A percentile compares a stretch with the other conserved stretches of the same genome.
These are phyloP conservation scores for Glareola pratincola DNA, from an alignment of 2,113 vertebrate species.

Conservation along the genomic window DNA sequence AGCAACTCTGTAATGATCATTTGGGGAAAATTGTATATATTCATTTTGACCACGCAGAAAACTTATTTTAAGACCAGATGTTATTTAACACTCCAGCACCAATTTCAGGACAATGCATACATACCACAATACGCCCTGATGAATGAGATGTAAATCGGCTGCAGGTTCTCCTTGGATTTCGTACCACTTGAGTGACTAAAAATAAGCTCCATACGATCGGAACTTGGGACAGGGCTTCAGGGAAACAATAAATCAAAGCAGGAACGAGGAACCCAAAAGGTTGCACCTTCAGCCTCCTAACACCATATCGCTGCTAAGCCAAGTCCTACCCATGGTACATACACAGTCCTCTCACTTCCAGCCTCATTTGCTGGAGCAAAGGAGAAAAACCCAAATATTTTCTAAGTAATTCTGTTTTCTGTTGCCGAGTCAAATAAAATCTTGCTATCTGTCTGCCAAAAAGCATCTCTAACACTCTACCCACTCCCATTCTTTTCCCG, in stretches of 20 bases:
- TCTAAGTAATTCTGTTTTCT: background rate
- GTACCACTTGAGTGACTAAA: background rate
- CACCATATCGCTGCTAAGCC: background rate
- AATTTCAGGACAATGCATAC: background rate
- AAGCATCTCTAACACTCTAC: background rate
- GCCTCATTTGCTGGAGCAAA: background rate
- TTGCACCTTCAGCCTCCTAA: background rate
- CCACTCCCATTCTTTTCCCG: background rate
- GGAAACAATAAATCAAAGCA: background rate
- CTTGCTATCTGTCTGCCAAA: background rate
- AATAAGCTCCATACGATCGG: background rate
- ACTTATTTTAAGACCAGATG: background rate
- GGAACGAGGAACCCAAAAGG: background rate
- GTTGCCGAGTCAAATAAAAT: background rate
- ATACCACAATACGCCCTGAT: background rate
- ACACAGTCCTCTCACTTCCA: background rate
- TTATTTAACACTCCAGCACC: background rate
- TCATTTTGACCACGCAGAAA: background rate
- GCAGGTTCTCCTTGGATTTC: background rate
- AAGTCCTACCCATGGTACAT: accelerated
- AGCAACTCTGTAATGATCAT: background rate
- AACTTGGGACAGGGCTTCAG: background rate
- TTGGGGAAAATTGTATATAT: background rate
- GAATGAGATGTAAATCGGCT: background rate
- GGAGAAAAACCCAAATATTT: accelerated